Conservation (phyloP, 2,113 vertebrate species). For the Suricata suricatta region DNA sequence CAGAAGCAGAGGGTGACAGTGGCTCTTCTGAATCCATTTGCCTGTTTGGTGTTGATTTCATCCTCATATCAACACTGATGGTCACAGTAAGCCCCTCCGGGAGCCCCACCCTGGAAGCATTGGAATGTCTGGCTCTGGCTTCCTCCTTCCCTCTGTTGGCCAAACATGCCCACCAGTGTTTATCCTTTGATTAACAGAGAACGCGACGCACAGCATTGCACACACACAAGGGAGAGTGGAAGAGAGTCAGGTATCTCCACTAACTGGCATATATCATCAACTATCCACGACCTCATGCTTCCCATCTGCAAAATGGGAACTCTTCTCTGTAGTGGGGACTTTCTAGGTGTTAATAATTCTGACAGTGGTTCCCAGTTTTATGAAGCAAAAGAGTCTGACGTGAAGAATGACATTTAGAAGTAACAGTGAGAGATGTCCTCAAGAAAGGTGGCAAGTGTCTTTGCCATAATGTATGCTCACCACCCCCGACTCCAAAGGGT, state of each 20-base stretch:
- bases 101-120: neutral
- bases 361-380: neutral
- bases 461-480: neutral
- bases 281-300: neutral
- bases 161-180: fast-evolving
- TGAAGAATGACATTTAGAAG: neutral
- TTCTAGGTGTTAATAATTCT: neutral
- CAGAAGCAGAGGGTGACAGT: neutral
- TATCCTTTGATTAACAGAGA: neutral
- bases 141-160: neutral
- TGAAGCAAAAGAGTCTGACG: neutral
- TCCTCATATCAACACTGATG: neutral
- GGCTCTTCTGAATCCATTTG: neutral
- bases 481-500: neutral
- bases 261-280: neutral
- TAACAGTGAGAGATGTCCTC: neutral
- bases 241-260: neutral
- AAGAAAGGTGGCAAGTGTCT: neutral
- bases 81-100: neutral
- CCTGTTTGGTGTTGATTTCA: neutral
- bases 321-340: neutral
- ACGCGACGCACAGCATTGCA: neutral
- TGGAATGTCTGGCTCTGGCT: neutral
- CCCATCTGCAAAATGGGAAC: neutral
- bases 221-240: neutral